These are phyloP conservation scores for Oncorhynchus kisutch DNA, from an alignment of 2,113 vertebrate species.

Conservation along the genomic window DNA sequence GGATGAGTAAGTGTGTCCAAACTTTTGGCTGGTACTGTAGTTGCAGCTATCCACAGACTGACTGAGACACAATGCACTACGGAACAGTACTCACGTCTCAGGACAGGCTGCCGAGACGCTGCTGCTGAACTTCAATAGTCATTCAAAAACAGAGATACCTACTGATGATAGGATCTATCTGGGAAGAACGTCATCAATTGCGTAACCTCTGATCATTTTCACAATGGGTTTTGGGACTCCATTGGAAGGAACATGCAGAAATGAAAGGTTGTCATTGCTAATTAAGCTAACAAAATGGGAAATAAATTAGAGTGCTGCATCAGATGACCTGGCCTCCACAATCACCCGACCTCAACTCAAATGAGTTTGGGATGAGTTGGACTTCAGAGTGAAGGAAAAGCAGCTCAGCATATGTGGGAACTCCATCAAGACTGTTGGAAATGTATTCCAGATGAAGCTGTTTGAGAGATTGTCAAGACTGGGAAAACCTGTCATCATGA, in stretches of 20 bases:
- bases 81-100: neutral
- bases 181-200: neutral
- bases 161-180: neutral
- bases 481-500: too few species aligned
- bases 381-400: too few species aligned
- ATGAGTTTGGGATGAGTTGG: too few species aligned
- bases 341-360: too few species aligned
- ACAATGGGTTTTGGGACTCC: neutral
- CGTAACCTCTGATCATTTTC: neutral
- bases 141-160: neutral
- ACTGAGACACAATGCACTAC: conserved; percentile 13
- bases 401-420: too few species aligned
- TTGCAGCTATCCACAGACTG: conserved; percentile 26
- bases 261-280: neutral
- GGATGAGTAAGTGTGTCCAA: too few species aligned
- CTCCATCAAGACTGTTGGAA: too few species aligned
- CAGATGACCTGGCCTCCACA: too few species aligned
- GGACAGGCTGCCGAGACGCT: neutral
- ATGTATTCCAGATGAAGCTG: too few species aligned
- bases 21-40: conserved; percentile 19
- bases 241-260: neutral
- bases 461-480: too few species aligned
- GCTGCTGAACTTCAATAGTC: neutral
- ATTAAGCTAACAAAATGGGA: neutral
- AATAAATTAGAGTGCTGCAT: conserved; percentile 18